Evolutionary conservation across 2,113 vertebrate species (phyloP), one percentile per base, ranked within the genome.

Genomic region (Cavia aperea): DNA sequence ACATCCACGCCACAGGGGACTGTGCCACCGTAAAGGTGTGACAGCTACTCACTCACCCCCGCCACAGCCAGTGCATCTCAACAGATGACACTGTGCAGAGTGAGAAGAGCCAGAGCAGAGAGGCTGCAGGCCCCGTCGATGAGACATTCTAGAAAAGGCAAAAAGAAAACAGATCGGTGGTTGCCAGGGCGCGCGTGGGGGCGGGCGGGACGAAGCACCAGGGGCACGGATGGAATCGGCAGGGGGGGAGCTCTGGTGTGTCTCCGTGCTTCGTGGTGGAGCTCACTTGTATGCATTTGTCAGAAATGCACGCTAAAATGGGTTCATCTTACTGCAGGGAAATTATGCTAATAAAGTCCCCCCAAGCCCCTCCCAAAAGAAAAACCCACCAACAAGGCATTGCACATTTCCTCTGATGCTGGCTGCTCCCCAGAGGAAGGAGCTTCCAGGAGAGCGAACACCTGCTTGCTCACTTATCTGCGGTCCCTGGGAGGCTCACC

Each of bases 381-480:
- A 33, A 23, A 29, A 31, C 29, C 23, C 39, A n/a, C 43, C 21
- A 58, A 11, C 14, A 93, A 63, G 14, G 33, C 36, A 33, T 10
- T 7, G 36, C 14, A 19, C 9, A 5, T 72, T 26, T 75, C 85
- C 43, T 49, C 62, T 29, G 62, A 18, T 2, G 9, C 49, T 16
- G 15, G 51, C 58, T 81, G 94, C 85, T 39, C 84, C 75, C 46
- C 0, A 0, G 14, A 81, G 70, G 46, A 83, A 81, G 5, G 62
- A 58, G 72, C 88, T 88, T 93, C 75, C 60, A 26, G 88, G 70
- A 90, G 31, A 21, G 68, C 7, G 49, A 70, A 56, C 95, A 91
- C 78, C 94, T 94, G 93, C 84, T 78, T 84, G 94, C 92, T 93
- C 51, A 43, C 60, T 84, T 73, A 43, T 56, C 49, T 36, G 0